A percentile compares a stretch with the other conserved stretches of the same genome.
Evolutionary conservation across 2,888 invertebrate species (phyloP).

Genomic region (Norana najaformis): DNA sequence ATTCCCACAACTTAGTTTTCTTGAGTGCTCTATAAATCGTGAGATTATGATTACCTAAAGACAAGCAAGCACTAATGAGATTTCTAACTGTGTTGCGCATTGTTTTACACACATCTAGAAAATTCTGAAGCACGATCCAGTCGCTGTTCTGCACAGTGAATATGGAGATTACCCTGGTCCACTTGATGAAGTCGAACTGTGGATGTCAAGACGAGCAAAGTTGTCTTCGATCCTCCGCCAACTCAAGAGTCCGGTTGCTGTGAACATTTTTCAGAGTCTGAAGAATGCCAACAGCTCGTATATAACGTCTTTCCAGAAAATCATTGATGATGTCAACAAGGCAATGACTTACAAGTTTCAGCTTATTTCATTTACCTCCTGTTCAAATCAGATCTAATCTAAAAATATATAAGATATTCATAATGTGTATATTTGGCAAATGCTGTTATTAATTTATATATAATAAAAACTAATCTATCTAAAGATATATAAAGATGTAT

Average conservation of each 20-base stretch:
- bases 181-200: constrained; percentile 59
- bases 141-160: constrained; percentile 52
- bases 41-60: too few species aligned
- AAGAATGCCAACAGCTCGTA: constrained; percentile 60
- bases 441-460: too few species aligned
- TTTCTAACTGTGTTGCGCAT: not conserved
- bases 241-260: constrained; percentile 57
- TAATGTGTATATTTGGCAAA: too few species aligned
- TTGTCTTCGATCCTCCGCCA: constrained; percentile 58
- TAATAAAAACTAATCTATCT: too few species aligned
- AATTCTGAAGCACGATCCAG: constrained; percentile 54
- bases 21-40: too few species aligned
- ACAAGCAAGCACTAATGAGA: not conserved
- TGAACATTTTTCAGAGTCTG: constrained; percentile 60
- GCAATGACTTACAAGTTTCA: constrained; percentile 41
- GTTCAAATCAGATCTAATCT: too few species aligned
- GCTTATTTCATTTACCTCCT: too few species aligned
- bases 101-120: not conserved
- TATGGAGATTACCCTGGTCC: constrained; percentile 58
- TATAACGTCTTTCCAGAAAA: constrained; percentile 56
- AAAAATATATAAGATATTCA: too few species aligned
- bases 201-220: constrained; percentile 56
- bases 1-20: too few species aligned
- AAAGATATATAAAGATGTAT: too few species aligned
- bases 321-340: constrained; percentile 58